phyloP scores from a whole-genome alignment of 1,140 invertebrate genomes.

The Heliconius congener region DNA sequence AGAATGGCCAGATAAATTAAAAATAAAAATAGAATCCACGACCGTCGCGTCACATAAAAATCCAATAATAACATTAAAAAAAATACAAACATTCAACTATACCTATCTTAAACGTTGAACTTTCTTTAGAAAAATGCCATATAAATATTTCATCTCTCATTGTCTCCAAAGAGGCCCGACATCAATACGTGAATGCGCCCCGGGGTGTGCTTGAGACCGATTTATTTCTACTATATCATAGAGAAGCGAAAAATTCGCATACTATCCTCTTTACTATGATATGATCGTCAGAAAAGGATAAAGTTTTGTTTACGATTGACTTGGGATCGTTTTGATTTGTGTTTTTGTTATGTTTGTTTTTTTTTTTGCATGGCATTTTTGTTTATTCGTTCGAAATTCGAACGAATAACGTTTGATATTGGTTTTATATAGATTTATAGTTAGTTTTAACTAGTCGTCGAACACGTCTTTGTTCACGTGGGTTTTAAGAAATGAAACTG shows the following conservation, averaged over 20 bases:
- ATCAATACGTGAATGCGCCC: slow-evolving; percentile 34
- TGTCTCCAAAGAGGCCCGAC: neutral
- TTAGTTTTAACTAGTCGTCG: too few species aligned
- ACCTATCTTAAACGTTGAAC: neutral
- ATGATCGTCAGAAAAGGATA: neutral
- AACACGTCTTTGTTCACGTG: too few species aligned
- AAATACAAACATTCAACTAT: too few species aligned
- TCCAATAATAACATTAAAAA: too few species aligned
- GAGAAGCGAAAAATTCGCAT: slow-evolving; percentile 23
- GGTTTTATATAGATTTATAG: too few species aligned
- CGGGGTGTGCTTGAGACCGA: slow-evolving; percentile 31
- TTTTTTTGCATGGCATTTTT: too few species aligned
- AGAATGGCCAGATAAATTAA: too few species aligned
- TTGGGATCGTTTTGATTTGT: neutral
- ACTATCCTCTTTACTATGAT: neutral
- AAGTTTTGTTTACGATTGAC: neutral
- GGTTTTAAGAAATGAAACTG: too few species aligned
- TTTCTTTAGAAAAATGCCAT: neutral
- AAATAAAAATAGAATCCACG: too few species aligned
- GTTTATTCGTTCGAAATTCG: too few species aligned
- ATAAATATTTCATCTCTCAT: slow-evolving; percentile 5
- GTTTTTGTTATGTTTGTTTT: neutral
- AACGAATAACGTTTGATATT: too few species aligned
- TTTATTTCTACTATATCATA: slow-evolving; percentile 39
- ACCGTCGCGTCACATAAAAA: too few species aligned